Conservation (phyloP, 2,888 invertebrate species). For the Pseudococcus viburni region DNA sequence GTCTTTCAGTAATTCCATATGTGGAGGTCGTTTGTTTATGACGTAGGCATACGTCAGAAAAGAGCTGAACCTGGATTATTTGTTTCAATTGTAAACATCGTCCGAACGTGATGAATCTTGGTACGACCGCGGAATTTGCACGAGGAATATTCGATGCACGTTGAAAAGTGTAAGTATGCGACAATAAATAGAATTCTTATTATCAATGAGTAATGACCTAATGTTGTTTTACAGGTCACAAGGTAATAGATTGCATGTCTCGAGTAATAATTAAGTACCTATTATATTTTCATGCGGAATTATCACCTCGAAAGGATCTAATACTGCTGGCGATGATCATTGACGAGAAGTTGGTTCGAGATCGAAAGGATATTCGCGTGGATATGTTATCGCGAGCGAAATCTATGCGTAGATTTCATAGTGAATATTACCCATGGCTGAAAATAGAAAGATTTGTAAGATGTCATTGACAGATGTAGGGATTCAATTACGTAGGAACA, state of each 20-base stretch:
- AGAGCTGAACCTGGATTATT: conserved; percentile 24
- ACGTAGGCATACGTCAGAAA: neutral
- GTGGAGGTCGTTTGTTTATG: conserved; percentile 36
- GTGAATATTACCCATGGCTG: neutral
- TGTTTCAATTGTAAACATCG: conserved; percentile 16
- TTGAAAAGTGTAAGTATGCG: conserved; percentile 1
- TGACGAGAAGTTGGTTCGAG: neutral
- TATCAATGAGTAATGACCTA: neutral
- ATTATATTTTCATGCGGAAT: neutral
- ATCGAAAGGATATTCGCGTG: neutral
- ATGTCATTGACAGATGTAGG: too few species aligned
- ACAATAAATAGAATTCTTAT: neutral
- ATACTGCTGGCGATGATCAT: neutral
- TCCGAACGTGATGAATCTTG: conserved; percentile 41
- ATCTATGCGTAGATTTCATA: neutral
- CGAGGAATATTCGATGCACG: conserved; percentile 33
- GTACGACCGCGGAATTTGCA: neutral
- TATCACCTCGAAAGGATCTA: neutral
- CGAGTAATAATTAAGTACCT: neutral
- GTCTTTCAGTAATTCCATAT: neutral
- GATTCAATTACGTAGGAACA: too few species aligned
- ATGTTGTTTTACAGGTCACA: conserved; percentile 29
- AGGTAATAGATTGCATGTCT: neutral
- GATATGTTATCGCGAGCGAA: neutral
- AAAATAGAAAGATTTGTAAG: neutral